Conservation (phyloP, 2,888 invertebrate species). For the Trissolcus brochymenae region DNA sequence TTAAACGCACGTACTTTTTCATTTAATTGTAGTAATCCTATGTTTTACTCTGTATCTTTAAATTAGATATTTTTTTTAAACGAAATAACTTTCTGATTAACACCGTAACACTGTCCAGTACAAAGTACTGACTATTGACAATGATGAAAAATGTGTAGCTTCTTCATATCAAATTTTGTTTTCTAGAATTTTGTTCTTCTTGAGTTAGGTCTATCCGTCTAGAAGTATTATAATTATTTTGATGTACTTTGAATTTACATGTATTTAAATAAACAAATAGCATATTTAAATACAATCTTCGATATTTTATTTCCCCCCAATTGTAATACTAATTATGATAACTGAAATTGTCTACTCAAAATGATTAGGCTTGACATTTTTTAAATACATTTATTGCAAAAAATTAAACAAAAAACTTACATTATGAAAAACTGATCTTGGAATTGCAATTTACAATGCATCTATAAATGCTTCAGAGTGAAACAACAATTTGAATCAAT, state of each 20-base stretch:
- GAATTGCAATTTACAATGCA: background rate
- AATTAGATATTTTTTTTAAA: constrained; percentile 21
- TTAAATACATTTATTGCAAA: constrained; percentile 12
- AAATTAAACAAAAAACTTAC: constrained; percentile 9
- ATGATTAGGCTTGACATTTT: background rate
- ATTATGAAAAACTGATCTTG: background rate
- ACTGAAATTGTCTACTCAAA: background rate
- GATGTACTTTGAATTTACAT: constrained; percentile 38
- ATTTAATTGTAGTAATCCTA: constrained; percentile 22
- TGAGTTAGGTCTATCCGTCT: constrained; percentile 23
- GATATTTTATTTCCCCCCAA: background rate
- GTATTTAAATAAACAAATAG: constrained; percentile 37
- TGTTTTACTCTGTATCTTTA: constrained; percentile 30
- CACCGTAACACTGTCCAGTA: constrained; percentile 5
- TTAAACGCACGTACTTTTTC: constrained; percentile 31
- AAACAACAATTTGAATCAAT: background rate
- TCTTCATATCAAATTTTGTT: constrained; percentile 15
- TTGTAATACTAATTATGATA: background rate
- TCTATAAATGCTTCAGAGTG: background rate
- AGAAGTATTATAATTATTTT: constrained; percentile 35
- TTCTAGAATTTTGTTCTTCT: constrained; percentile 4
- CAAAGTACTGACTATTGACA: constrained; percentile 17
- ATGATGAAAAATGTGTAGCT: constrained; percentile 17
- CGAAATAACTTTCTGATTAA: constrained; percentile 34
- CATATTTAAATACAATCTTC: constrained; percentile 24